Percentiles rank a stretch among this genome's conserved stretches.
Conservation (phyloP, 2,797 vertebrate genomes). For the Mastacembelus armatus region DNA sequence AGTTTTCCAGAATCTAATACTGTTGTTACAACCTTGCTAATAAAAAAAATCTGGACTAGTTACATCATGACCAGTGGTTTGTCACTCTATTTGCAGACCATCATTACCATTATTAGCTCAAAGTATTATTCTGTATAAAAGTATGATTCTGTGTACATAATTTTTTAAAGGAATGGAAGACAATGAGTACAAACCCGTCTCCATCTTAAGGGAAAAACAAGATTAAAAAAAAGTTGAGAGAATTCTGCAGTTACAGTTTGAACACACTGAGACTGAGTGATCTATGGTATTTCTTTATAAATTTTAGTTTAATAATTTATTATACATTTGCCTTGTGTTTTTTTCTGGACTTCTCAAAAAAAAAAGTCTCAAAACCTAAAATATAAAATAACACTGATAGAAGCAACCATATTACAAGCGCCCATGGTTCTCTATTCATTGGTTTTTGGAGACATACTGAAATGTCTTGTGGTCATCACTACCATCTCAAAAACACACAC, state of each 20-base stretch:
- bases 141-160: too few species aligned
- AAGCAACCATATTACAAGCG: not conserved
- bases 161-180: too few species aligned
- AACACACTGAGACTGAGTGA: not conserved
- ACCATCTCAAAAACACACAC: too few species aligned
- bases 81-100: too few species aligned
- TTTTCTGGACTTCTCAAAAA: too few species aligned
- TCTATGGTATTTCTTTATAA: slow-evolving; percentile 9
- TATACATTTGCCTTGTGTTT: not conserved
- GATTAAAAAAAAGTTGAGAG: slow-evolving; percentile 4
- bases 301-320: slow-evolving; percentile 27
- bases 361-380: not conserved
- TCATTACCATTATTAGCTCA: too few species aligned
- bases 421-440: slow-evolving; percentile 17
- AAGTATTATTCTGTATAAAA: too few species aligned
- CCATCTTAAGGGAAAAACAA: too few species aligned
- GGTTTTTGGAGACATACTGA: slow-evolving; percentile 13
- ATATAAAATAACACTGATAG: not conserved
- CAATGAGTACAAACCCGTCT: not conserved
- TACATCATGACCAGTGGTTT: too few species aligned
- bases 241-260: not conserved
- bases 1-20: too few species aligned
- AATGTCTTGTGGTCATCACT: not conserved
- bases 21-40: too few species aligned
- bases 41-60: too few species aligned